Percentiles rank a stretch among this genome's conserved stretches.
phyloP scores from a whole-genome alignment of 2,113 vertebrate genomes.

The Takifugu bimaculatus region DNA sequence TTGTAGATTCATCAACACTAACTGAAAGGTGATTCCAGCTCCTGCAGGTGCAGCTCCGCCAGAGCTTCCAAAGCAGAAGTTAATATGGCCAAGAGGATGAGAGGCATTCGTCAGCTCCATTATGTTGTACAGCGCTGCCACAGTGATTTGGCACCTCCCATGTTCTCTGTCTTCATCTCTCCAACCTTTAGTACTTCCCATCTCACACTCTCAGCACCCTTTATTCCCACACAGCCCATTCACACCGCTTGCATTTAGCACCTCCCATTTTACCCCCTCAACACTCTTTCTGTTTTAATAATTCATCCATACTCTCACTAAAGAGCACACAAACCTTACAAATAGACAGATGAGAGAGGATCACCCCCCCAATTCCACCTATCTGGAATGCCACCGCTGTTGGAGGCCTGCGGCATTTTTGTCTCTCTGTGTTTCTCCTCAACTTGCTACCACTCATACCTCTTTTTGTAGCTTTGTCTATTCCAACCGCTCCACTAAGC shows the following conservation, averaged over 20 bases:
- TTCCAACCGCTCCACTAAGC: conserved; percentile 36
- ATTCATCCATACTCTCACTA: conserved; percentile 56
- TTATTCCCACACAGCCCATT: conserved; percentile 25
- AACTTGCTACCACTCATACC: conserved; percentile 5
- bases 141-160: conserved; percentile 13
- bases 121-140: conserved; percentile 22
- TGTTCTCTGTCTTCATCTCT: conserved; percentile 17
- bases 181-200: conserved; percentile 12
- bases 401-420: conserved; percentile 52
- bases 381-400: conserved; percentile 53
- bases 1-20: conserved; percentile 58
- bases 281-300: conserved; percentile 53
- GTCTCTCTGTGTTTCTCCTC: background rate
- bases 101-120: conserved; percentile 7
- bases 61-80: conserved; percentile 36
- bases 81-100: conserved; percentile 32
- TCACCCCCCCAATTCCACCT: conserved; percentile 44
- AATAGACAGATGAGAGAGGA: conserved; percentile 34
- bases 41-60: conserved; percentile 43
- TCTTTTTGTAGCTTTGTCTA: conserved; percentile 26
- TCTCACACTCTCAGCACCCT: conserved; percentile 18
- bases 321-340: conserved; percentile 50
- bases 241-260: conserved; percentile 31
- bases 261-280: conserved; percentile 27
- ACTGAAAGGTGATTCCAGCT: conserved; percentile 64